Evolutionary conservation across 2,113 vertebrate species (phyloP).

Genomic region (Callipepla squamata): DNA sequence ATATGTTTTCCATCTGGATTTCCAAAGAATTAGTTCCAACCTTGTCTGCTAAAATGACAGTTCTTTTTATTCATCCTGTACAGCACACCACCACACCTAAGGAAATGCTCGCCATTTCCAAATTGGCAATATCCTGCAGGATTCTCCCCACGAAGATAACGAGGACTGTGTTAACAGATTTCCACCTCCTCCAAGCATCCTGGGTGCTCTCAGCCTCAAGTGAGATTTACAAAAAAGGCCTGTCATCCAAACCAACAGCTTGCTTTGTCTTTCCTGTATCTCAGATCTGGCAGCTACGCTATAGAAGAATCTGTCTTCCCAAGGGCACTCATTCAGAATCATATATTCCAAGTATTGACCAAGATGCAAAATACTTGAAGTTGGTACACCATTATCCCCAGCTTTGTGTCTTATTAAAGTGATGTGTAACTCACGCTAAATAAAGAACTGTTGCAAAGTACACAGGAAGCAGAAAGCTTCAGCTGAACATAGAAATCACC

Average conservation of each 20-base stretch:
- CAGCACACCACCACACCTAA: slow-evolving; percentile 19
- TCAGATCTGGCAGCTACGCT: neutral
- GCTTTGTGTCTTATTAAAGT: neutral
- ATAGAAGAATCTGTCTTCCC: neutral
- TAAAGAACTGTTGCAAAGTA: neutral
- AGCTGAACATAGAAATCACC: neutral
- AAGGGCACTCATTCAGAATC: neutral
- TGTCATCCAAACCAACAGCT: neutral
- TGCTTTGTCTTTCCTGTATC: neutral
- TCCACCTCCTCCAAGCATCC: neutral
- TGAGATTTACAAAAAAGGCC: neutral
- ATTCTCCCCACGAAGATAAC: neutral
- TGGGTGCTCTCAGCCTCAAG: neutral
- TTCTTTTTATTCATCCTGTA: slow-evolving; percentile 16
- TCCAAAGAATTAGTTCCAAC: slow-evolving; percentile 40
- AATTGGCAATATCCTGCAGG: neutral
- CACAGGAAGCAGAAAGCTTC: neutral
- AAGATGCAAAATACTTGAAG: neutral
- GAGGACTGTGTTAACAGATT: neutral
- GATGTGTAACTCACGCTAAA: neutral
- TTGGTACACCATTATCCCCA: neutral
- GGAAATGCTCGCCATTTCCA: neutral
- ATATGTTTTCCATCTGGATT: slow-evolving; percentile 59
- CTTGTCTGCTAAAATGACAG: slow-evolving; percentile 57
- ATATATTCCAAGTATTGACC: neutral